Evolutionary conservation across 2,888 invertebrate genomes (phyloP).

Genomic region (Platynereis dumerilii): DNA sequence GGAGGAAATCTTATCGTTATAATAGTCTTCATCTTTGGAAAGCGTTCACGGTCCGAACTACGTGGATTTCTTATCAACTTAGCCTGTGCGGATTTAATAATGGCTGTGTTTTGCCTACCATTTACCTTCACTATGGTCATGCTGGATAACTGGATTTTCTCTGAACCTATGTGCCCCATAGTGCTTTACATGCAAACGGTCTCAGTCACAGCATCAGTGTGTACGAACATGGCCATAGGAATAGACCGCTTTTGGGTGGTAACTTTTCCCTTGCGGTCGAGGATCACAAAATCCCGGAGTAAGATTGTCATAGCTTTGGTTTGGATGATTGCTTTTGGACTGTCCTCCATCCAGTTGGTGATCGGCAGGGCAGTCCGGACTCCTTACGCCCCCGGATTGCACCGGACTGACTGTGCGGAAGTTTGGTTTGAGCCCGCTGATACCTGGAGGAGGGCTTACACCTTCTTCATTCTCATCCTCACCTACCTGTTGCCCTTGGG

Average conservation of each 20-base stretch:
- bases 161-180: constrained; percentile 65
- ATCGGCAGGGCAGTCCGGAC: constrained; percentile 42
- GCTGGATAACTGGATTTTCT: constrained; percentile 65
- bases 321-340: constrained; percentile 61
- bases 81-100: constrained; percentile 87
- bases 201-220: constrained; percentile 65
- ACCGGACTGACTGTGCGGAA: constrained; percentile 38
- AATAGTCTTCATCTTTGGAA: constrained; percentile 63
- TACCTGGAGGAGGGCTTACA: constrained; percentile 46
- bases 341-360: constrained; percentile 62
- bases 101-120: constrained; percentile 89
- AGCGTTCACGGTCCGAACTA: constrained; percentile 56
- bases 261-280: constrained; percentile 55
- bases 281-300: constrained; percentile 62
- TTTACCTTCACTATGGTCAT: constrained; percentile 73
- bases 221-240: constrained; percentile 66
- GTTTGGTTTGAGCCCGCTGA: constrained; percentile 46
- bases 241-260: constrained; percentile 63
- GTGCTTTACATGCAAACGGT: constrained; percentile 66
- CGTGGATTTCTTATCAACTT: constrained; percentile 78
- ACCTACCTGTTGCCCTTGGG: constrained; percentile 62
- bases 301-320: constrained; percentile 61
- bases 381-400: not conserved
- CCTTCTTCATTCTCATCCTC: constrained; percentile 49
- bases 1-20: constrained; percentile 65